Evolutionary conservation across 2,888 invertebrate genomes (phyloP).

Genomic region (Operophtera brumata): DNA sequence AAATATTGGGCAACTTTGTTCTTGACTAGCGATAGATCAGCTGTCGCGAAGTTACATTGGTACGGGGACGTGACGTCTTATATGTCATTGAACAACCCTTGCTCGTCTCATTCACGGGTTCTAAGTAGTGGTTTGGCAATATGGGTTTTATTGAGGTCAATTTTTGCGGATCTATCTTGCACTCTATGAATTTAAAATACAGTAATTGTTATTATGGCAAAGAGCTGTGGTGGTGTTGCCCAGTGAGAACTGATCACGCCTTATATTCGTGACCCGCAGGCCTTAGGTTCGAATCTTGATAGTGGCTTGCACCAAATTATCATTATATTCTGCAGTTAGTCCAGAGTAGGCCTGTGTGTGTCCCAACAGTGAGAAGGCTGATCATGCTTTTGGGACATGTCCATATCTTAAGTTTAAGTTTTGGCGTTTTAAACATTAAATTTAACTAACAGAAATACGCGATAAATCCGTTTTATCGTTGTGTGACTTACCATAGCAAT

Average conservation of each 20-base stretch:
- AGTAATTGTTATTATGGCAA: neutral
- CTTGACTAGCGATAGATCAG: conserved; percentile 24
- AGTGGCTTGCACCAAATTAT: too few relatives aligned
- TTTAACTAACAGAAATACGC: too few relatives aligned
- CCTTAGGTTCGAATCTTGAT: too few relatives aligned
- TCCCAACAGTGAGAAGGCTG: too few relatives aligned
- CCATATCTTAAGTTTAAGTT: too few relatives aligned
- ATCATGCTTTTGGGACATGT: too few relatives aligned
- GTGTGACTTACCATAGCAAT: too few relatives aligned
- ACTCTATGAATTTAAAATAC: conserved; percentile 26
- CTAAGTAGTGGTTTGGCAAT: conserved; percentile 69
- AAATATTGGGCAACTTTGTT: conserved; percentile 32
- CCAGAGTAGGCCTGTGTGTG: too few relatives aligned
- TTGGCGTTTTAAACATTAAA: too few relatives aligned
- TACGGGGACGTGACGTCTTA: conserved; percentile 63
- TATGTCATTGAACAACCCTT: conserved; percentile 75
- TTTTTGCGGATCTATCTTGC: conserved; percentile 59
- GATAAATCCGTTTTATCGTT: too few relatives aligned
- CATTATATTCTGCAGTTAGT: too few relatives aligned
- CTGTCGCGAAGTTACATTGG: conserved; percentile 41
- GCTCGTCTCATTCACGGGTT: conserved; percentile 63
- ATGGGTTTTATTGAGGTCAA: conserved; percentile 66
- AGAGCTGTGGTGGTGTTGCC: neutral
- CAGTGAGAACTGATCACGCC: neutral
- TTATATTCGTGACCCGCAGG: too few relatives aligned